These are phyloP conservation scores for Aethina tumida DNA, from an alignment of 1,140 invertebrate genomes.

Conservation along the genomic window DNA sequence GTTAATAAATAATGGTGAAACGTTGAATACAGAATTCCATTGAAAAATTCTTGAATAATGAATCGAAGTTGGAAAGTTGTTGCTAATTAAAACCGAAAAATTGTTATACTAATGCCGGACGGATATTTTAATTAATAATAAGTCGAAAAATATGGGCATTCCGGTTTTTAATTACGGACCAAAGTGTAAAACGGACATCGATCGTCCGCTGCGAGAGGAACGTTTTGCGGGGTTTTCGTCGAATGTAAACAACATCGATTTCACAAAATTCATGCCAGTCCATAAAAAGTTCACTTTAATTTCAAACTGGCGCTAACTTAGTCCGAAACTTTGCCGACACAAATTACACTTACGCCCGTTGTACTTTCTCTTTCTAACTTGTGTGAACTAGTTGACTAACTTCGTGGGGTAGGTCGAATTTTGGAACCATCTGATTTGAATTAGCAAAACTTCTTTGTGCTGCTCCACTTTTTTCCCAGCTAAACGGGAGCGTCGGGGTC, in stretches of 20 bases:
- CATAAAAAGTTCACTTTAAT: slow-evolving; percentile 35
- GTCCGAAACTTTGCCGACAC: slow-evolving; percentile 33
- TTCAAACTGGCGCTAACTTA: slow-evolving; percentile 29
- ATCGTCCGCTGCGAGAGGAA: slow-evolving; percentile 12
- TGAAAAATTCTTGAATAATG: too few species aligned
- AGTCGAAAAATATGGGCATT: slow-evolving; percentile 1
- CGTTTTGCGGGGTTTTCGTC: too few species aligned
- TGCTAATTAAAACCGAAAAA: too few species aligned
- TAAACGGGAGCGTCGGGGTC: background rate
- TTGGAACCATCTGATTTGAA: slow-evolving; percentile 23
- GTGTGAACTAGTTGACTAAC: slow-evolving; percentile 27
- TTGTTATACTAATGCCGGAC: too few species aligned
- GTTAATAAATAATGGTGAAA: too few species aligned
- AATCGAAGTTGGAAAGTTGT: too few species aligned
- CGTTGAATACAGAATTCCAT: too few species aligned
- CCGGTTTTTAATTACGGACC: background rate
- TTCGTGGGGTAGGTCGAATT: slow-evolving; percentile 32
- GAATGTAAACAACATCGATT: slow-evolving; percentile 34
- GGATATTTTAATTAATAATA: too few species aligned
- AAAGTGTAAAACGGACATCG: slow-evolving; percentile 8
- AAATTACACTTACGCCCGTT: slow-evolving; percentile 35
- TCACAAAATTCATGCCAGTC: slow-evolving; percentile 31
- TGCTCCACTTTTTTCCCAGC: slow-evolving; percentile 6
- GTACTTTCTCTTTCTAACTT: slow-evolving; percentile 35
- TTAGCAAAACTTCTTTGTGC: slow-evolving; percentile 25